phyloP scores from a whole-genome alignment of 2,888 invertebrate genomes.

The Caenorhabditis drosophilae region DNA sequence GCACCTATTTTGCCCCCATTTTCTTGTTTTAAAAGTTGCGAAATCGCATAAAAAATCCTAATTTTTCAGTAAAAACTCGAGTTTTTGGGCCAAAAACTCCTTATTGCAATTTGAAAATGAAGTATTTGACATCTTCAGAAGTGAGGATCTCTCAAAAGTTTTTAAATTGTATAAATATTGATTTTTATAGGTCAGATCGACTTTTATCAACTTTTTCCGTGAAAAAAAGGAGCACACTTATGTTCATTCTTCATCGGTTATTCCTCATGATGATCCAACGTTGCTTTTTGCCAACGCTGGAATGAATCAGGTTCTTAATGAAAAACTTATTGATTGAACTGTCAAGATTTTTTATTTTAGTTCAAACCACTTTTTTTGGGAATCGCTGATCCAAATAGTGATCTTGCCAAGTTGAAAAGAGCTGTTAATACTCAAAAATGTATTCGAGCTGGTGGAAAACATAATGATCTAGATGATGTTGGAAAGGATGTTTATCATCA shows the following conservation, averaged over 20 bases:
- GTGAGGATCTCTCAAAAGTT: conserved; percentile 22
- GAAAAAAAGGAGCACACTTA: conserved; percentile 80
- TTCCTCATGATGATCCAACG: conserved; percentile 96
- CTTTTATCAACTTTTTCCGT: conserved; percentile 63
- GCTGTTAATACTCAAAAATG: conserved; percentile 96
- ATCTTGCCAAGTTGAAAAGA: conserved; percentile 84
- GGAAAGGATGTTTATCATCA: conserved; percentile 99
- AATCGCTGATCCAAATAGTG: conserved; percentile 91
- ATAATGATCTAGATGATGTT: conserved; percentile 98
- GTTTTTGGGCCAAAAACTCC: background rate
- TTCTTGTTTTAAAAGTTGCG: conserved; percentile 1
- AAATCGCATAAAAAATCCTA: background rate
- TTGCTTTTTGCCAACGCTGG: conserved; percentile 97
- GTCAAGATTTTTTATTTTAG: conserved; percentile 70
- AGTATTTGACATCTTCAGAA: conserved; percentile 42
- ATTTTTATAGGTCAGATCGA: conserved; percentile 49
- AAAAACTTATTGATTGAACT: too few relatives aligned
- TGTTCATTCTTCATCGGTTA: conserved; percentile 95
- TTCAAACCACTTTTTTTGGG: conserved; percentile 98
- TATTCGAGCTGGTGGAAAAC: conserved; percentile 97
- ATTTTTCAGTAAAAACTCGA: background rate
- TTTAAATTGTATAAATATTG: background rate
- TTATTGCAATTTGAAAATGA: conserved; percentile 16
- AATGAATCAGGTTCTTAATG: conserved; percentile 87
- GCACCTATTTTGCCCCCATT: background rate